Evolutionary conservation across 2,888 invertebrate species (phyloP), one percentile per base, ranked within the genome.

Genomic region (Philereme vetulata): DNA sequence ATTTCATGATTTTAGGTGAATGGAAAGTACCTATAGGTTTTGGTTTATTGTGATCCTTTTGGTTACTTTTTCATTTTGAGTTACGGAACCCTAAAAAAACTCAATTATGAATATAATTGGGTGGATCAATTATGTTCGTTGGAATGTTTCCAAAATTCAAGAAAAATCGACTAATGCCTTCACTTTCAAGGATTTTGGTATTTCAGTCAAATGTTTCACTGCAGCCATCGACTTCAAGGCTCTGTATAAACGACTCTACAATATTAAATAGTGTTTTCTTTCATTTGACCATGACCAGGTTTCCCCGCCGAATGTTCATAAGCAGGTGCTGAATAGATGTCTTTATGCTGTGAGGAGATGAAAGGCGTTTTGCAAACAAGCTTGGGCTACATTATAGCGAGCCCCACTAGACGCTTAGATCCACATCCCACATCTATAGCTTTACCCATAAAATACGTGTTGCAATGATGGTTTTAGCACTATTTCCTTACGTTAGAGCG

Each of bases 231-330:
- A 21, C 21, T 21, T 21, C 21, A 21, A 21, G 21, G 21, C 21
- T 21, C 21, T 21, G 21, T 21, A 21, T 21, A 21, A 21, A 21
- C 21, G 21, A 21, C 21, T 21, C 21, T 21, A 21, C 21, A 21
- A 21, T 21, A 21, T 21, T 21, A 21, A 21, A 21, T 21, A 21
- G 21, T 21, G 21, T 21, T 21, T 21, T 21, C 7, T 38, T 60
- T 56, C 58, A 50, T 54, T 51, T 65, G 65, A 60, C 65, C 64
- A 50, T 67, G 65, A 60, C 65, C 67, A 56, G 51, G 55, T 56
- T 52, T 44, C 46, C 38, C 5, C 44, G 8, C 50, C 11, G 44
- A 36, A 55, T 42, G 52, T 55, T 51, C 56, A 51, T 49, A 58
- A 62, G 21, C 52, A 49, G 38, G 61, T 49, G 51, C 52, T 63